A percentile compares a stretch with the other conserved stretches of the same genome.
These are phyloP conservation scores for Cotesia glomerata DNA, from an alignment of 1,140 invertebrate genomes.

Conservation along the genomic window DNA sequence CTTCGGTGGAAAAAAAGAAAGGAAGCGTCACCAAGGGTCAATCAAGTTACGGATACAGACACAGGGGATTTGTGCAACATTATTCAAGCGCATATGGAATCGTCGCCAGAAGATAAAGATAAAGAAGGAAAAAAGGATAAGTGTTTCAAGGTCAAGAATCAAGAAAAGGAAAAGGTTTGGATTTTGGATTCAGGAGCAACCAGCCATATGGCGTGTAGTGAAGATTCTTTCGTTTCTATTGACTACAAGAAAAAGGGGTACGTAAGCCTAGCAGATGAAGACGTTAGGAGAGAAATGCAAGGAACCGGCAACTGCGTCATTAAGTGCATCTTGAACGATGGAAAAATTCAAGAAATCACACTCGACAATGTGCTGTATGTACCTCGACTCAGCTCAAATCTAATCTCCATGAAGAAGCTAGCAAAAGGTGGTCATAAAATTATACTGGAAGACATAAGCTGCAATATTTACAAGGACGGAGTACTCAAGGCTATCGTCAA, in stretches of 20 bases:
- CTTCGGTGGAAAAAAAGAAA: background rate
- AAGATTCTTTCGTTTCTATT: constrained; percentile 2
- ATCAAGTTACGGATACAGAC: background rate
- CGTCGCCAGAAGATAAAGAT: background rate
- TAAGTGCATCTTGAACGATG: constrained; percentile 6
- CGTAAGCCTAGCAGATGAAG: constrained; percentile 11
- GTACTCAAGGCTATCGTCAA: background rate
- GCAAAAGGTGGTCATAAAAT: constrained; percentile 44
- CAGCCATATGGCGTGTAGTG: constrained; percentile 17
- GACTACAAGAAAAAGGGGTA: constrained; percentile 2
- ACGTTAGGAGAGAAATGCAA: background rate
- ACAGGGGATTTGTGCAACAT: constrained; percentile 4
- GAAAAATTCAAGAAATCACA: background rate
- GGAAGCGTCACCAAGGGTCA: background rate
- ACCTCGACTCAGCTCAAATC: constrained; percentile 36
- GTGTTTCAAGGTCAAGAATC: background rate
- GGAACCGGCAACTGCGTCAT: constrained; percentile 17
- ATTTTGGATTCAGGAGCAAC: constrained; percentile 25
- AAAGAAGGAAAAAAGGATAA: background rate
- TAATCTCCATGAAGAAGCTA: constrained; percentile 46
- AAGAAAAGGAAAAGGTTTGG: background rate
- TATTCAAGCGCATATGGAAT: background rate
- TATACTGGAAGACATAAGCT: constrained; percentile 41
- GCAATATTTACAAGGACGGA: constrained; percentile 40
- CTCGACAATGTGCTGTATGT: constrained; percentile 13